A percentile compares a stretch with the other conserved stretches of the same genome.
These are phyloP conservation scores for Rhabdophis nuchalis DNA, from an alignment of 2,797 vertebrate genomes.

Conservation along the genomic window DNA sequence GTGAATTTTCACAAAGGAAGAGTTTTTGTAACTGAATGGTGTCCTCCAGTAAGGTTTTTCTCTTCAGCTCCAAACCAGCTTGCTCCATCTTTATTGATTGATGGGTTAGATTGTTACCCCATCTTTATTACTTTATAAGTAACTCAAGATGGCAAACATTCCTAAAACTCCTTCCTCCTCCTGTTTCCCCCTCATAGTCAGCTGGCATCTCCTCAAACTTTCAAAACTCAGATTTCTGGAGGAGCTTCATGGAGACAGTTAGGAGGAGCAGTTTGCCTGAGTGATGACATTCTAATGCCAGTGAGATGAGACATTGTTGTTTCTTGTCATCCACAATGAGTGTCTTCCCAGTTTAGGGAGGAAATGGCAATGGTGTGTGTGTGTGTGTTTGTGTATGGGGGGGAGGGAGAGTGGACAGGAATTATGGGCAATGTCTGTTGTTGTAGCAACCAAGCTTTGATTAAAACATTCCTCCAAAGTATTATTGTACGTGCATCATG, in stretches of 20 bases:
- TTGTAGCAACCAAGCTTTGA: conserved; percentile 11
- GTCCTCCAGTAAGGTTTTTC: background rate
- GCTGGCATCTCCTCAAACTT: background rate
- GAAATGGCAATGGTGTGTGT: background rate
- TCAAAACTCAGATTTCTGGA: background rate
- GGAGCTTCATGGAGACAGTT: background rate
- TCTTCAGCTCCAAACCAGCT: background rate
- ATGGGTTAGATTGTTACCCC: background rate
- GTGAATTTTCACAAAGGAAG: background rate
- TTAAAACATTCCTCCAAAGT: background rate
- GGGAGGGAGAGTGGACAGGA: background rate
- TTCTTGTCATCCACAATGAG: conserved; percentile 10
- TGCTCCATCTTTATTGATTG: background rate
- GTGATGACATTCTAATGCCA: background rate
- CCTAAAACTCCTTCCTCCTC: background rate
- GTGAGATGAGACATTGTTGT: background rate
- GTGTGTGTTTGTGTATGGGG: accelerated
- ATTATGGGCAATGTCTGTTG: background rate
- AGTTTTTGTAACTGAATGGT: background rate
- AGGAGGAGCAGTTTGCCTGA: background rate
- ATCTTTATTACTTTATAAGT: background rate
- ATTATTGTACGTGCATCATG: background rate
- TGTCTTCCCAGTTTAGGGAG: conserved; percentile 9
- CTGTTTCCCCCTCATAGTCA: background rate
- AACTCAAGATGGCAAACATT: background rate